Evolutionary conservation across 2,888 invertebrate genomes (phyloP).

Genomic region (Polyommatus iphigenia): DNA sequence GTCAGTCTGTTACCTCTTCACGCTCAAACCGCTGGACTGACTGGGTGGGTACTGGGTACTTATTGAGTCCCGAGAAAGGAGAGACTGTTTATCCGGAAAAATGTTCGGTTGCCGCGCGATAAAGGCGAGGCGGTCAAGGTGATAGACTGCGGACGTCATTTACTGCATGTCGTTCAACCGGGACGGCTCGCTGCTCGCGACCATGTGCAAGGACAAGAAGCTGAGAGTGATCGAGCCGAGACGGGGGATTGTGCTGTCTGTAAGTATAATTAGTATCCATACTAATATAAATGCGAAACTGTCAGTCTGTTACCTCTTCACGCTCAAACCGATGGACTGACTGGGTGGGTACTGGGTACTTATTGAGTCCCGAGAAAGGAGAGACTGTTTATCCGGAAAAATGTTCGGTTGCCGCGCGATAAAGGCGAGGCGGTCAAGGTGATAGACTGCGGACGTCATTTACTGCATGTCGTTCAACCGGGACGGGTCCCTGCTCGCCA

Average conservation of each 20-base stretch:
- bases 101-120: conserved; percentile 57
- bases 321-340: too few relatives aligned
- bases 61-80: too few relatives aligned
- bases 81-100: too few relatives aligned
- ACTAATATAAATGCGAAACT: too few relatives aligned
- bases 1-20: too few relatives aligned
- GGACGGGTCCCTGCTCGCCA: conserved; percentile 93
- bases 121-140: conserved; percentile 91
- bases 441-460: conserved; percentile 93
- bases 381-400: too few relatives aligned
- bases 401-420: conserved; percentile 57
- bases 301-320: too few relatives aligned
- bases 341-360: too few relatives aligned
- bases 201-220: conserved; percentile 96
- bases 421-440: conserved; percentile 91
- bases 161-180: conserved; percentile 94
- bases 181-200: conserved; percentile 93
- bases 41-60: too few relatives aligned
- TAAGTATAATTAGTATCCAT: conserved; percentile 61
- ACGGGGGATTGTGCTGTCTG: conserved; percentile 89
- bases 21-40: too few relatives aligned
- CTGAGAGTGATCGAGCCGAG: conserved; percentile 93
- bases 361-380: too few relatives aligned
- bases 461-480: conserved; percentile 94
- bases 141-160: conserved; percentile 93